Base-by-base conservation (phyloP, 2,797 vertebrate species). In the Psittacula echo region DNA sequence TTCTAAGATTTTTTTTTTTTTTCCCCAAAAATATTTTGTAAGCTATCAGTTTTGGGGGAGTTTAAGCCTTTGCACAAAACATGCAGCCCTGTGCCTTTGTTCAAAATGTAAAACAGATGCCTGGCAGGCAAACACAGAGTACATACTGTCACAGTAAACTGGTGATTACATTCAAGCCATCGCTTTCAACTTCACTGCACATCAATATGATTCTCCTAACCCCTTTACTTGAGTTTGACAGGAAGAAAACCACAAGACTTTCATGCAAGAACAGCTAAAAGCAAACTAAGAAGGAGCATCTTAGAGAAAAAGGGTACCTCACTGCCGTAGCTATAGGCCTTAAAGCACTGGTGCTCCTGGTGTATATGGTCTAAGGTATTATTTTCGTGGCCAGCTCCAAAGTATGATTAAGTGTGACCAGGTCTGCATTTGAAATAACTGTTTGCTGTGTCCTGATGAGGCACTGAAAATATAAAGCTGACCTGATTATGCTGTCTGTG, bases 181-280 rank as follows among this genome's bases (percentile, higher is more conserved):
- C 42, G 47, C 78, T 90, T 95, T 92, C 84, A 85, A 82, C 80
- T 94, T 95, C 81, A 85, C 6, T 92, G 84, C 89, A 85, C 92
- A 67, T 87, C 76, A 96, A 94, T 92, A 82, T 62, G 60, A 79
- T 82, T 90, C 65, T 87, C n/a, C 41, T 62, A 93, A 73, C 67
- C 51, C n/a, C 50, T 83, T 94, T 74, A n/a, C 78, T 82, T 87
- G 81, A 73, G 65, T 91, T 64, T 89, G 47, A 77, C 3, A 7
- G 81, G 71, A 89, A 64, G 74, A 90, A 76, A 95, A 92, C 92
- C 94, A 76, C 42, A 82, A 47, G 54, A 71, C n/a, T 89, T 82
- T 62, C 54, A 44, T 68, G 26, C 42, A 72, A 72, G 62, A 84
- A 9, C 32, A 84, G 70, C 42, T 91, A 30, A 85, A 87, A 94